Conservation (phyloP, 2,113 vertebrate genomes). For the Gobiocypris rarus region DNA sequence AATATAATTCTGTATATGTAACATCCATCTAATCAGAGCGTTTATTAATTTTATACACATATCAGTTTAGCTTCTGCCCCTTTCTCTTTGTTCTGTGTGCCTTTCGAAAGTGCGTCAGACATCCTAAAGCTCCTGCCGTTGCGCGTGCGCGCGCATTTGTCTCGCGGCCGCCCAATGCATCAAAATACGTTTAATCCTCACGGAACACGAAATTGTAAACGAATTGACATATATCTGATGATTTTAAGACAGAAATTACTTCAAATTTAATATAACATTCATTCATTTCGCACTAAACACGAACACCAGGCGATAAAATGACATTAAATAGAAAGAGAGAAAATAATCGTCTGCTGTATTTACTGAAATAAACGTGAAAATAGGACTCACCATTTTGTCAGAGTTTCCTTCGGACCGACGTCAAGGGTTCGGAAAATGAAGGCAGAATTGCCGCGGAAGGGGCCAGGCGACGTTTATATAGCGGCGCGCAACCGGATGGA, state of each 20-base stretch:
- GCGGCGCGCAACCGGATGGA: background rate
- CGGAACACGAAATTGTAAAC: background rate
- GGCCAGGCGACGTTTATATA: conserved; percentile 29
- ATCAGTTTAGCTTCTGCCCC: background rate
- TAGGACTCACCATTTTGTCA: conserved; percentile 65
- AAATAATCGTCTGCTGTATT: background rate
- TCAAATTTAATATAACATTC: background rate
- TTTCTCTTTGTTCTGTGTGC: background rate
- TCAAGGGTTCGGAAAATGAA: conserved; percentile 64
- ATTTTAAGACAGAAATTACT: background rate
- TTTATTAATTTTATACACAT: background rate
- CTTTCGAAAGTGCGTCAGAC: conserved; percentile 19
- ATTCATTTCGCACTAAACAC: background rate
- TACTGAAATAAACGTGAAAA: background rate
- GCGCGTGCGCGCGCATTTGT: background rate
- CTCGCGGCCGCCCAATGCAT: background rate
- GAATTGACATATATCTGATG: background rate
- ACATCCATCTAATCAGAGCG: background rate
- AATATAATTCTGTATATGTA: background rate
- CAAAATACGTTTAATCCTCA: background rate
- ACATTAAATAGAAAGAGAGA: background rate
- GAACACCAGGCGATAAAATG: background rate
- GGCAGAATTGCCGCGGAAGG: conserved; percentile 3
- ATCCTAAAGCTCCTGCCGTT: background rate
- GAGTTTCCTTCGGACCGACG: conserved; percentile 63